Percentiles rank a stretch among this genome's conserved stretches.
phyloP scores from a whole-genome alignment of 64 coral and sea anemone species.

The Pocillopora verrucosa region DNA sequence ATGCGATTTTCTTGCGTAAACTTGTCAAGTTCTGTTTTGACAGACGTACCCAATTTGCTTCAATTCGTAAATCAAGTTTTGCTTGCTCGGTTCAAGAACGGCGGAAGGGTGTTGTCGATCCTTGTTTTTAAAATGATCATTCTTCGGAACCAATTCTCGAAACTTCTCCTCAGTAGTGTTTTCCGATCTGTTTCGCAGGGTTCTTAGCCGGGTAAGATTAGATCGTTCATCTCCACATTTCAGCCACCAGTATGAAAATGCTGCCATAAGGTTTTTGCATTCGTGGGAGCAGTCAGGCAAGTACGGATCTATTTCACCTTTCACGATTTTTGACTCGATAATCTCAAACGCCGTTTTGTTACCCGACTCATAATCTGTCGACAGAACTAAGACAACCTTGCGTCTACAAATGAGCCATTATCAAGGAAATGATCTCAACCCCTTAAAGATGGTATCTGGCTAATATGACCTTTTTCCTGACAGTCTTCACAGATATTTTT shows the following conservation, averaged over 20 bases:
- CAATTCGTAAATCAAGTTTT: constrained; percentile 37
- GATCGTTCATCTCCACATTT: constrained; percentile 1
- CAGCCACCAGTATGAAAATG: constrained; percentile 69
- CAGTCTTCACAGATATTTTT: not conserved
- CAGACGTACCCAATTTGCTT: constrained; percentile 58
- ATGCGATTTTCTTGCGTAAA: too few species aligned
- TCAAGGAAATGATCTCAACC: constrained; percentile 47
- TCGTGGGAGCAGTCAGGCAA: constrained; percentile 65
- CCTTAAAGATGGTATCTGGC: too few species aligned
- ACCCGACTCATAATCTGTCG: constrained; percentile 60
- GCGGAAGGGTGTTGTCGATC: constrained; percentile 65
- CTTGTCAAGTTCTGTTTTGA: constrained; percentile 25
- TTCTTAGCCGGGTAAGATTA: too few species aligned
- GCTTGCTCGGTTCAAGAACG: constrained; percentile 47
- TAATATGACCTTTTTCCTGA: not conserved
- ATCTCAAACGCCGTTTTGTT: constrained; percentile 68
- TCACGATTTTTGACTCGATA: constrained; percentile 40
- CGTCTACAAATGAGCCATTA: constrained; percentile 18
- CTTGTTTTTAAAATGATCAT: constrained; percentile 74
- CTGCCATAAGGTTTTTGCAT: constrained; percentile 62
- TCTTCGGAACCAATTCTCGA: constrained; percentile 20
- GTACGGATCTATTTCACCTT: constrained; percentile 42
- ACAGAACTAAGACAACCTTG: constrained; percentile 48
- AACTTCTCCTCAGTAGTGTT: too few species aligned
- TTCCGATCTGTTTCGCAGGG: too few species aligned